Evolutionary conservation across 2,888 invertebrate genomes (phyloP).

Genomic region (Parelbella ahira): DNA sequence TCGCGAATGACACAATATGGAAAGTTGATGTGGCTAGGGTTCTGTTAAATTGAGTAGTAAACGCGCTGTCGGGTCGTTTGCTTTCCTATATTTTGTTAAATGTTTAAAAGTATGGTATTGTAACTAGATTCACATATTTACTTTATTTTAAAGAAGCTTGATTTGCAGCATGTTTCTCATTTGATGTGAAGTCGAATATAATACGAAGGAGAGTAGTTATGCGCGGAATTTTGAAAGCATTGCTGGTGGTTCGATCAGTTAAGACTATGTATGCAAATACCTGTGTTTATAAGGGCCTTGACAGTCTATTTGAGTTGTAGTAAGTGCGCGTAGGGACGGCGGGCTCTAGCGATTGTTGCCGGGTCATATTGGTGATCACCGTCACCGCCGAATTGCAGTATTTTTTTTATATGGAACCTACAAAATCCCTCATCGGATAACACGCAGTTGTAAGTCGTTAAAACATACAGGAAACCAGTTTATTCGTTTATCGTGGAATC

Average conservation of each 20-base stretch:
- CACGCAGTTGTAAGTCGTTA: conserved; percentile 13
- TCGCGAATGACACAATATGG: no score
- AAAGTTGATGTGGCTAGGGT: no score
- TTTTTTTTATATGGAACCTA: not conserved
- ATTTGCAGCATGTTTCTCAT: no score
- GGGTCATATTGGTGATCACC: no score
- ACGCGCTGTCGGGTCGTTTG: no score
- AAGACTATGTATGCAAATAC: conserved; percentile 1
- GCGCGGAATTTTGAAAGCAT: conserved; percentile 2
- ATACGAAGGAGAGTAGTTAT: not conserved
- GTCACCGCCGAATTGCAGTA: no score
- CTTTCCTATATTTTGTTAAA: no score
- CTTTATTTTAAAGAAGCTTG: no score
- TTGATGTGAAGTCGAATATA: not conserved
- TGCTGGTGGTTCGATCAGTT: conserved; percentile 15
- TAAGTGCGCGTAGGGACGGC: conserved; percentile 25
- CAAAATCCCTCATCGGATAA: conserved; percentile 4
- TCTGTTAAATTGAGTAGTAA: no score
- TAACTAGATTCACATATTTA: no score
- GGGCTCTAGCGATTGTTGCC: conserved; percentile 16
- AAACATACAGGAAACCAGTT: conserved; percentile 49
- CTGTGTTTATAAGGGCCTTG: conserved; percentile 26
- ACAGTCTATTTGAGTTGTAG: conserved; percentile 16
- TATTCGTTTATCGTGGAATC: conserved; percentile 46
- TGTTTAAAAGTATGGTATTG: no score